Base-by-base conservation (phyloP, 1,140 invertebrate genomes). In the Leptoteleia sp. region DNA sequence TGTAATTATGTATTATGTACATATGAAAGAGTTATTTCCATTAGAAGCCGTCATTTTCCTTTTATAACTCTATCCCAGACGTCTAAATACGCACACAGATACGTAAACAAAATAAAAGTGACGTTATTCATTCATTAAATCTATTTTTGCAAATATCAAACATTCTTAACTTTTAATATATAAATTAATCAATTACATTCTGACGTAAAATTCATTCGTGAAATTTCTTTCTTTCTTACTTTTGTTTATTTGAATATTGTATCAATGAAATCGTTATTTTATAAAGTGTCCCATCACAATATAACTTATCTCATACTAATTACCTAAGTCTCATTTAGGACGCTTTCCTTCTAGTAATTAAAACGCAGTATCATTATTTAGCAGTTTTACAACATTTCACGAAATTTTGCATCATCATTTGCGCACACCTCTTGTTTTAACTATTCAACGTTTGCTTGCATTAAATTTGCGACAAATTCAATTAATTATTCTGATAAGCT, bases 381-480 rank as follows among this genome's bases (percentile, higher is more conserved):
- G 15, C 12, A 5, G 12, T 31, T 42, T 42, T 42, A 17, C 38
- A 43, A 15, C 54, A 16, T 55, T 55, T 55, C 12, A 29, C 50
- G 22, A 55, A 55, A 37, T 25, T 52, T 55, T 29, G 52, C 37
- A 55, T 40, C 37, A 40, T 55, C 37, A 54, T 22, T 3, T 3
- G 11, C 16, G 13, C n/a, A 50, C 29, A 35, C 9, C 19, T 54
- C 5, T 57, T 57, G 47, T 47, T 33, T 42, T 42, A 42, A 17
- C 35, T 48, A 38, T 62, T 27, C 31, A 47, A 8, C 29, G 48
- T 48, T 38, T 12, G 33, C 57, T 62, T 48, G 8, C 48, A 48
- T 62, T 62, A 62, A 42, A 29, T 11, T 31, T 22, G 27, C 50
- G 59, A 64, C 59, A 64, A 42, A 50, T 48, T 43, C 37, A 29